Base-by-base conservation (phyloP, 2,888 invertebrate genomes). In the Caenorhabditis sp. region DNA sequence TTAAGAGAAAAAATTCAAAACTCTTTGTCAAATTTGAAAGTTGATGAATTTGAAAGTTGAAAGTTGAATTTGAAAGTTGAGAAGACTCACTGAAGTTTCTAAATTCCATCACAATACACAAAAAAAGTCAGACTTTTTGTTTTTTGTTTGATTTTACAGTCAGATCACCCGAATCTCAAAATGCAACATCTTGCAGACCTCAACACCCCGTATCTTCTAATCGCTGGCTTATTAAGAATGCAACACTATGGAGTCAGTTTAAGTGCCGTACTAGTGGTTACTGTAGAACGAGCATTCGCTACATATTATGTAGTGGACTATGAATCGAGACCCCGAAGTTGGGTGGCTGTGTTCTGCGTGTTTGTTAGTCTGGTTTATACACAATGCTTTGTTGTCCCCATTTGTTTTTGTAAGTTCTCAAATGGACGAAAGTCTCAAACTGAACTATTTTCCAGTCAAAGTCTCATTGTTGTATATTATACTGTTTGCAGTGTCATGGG, bases 221-320 rank as follows among this genome's bases (percentile, higher is more conserved):
- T 82, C 0, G 56, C 77, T 26, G 82, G 82, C 16, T 19, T 82
- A 2, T n/a, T 82, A 3, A 49, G 82, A 26, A 47, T 82, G 38
- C 51, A 82, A 49, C 82, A 82, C 24, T 82, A 73, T 47, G 82
- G 77, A 35, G 38, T 68, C 5, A 59, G 61, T 22, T 61, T 82
- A 14, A 73, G 68, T 56, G 47, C 68, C 2, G 28, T 77, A n/a
- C 31, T 75, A 12, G 73, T 72, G 19, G 54, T 82, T 28, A 77
- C 82, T 31, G 61, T 82, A 5, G 82, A 82, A 68, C 56, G 80
- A n/a, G 16, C 61, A 49, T 76, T 76, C 58, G 76, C 76, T 47
- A 76, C 76, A 14, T 76, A 68, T 51, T 76, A 59, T 61, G 76
- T 76, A 3, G 38, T 76, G 3, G 76, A 76, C 28, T 76, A 76